Percentiles rank a stretch among this genome's conserved stretches.
These are phyloP conservation scores for Athene noctua DNA, from an alignment of 2,113 vertebrate genomes.

Conservation along the genomic window DNA sequence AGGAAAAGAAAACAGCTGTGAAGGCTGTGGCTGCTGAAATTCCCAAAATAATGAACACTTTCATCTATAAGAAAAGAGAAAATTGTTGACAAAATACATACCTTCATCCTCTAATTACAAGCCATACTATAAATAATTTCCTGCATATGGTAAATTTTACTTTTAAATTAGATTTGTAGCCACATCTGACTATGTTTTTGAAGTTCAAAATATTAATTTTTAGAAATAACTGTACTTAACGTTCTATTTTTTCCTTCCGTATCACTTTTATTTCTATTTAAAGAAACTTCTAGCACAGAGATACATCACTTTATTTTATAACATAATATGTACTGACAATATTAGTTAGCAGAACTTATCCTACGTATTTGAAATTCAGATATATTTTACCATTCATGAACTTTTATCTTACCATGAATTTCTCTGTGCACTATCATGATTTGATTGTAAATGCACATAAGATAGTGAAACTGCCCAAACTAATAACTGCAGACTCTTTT, in stretches of 20 bases:
- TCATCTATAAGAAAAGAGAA: constrained; percentile 60
- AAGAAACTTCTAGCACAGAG: background rate
- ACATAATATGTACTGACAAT: background rate
- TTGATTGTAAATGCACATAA: background rate
- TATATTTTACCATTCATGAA: background rate
- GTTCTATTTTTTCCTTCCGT: background rate
- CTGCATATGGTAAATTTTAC: background rate
- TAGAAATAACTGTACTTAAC: background rate
- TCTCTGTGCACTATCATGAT: background rate
- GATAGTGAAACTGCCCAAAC: background rate
- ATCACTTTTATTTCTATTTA: background rate
- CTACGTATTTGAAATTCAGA: background rate
- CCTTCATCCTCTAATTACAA: background rate
- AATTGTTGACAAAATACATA: background rate
- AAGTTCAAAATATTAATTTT: background rate
- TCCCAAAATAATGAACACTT: constrained; percentile 23
- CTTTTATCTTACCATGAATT: background rate
- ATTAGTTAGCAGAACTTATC: background rate
- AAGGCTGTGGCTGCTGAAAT: constrained; percentile 18
- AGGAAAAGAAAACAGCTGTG: constrained; percentile 32
- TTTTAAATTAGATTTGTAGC: background rate
- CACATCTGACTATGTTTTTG: background rate
- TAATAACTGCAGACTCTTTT: background rate
- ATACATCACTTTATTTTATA: background rate
- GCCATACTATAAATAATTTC: background rate